Base-by-base conservation (phyloP, 2,113 vertebrate genomes). In the Bungarus multicinctus region DNA sequence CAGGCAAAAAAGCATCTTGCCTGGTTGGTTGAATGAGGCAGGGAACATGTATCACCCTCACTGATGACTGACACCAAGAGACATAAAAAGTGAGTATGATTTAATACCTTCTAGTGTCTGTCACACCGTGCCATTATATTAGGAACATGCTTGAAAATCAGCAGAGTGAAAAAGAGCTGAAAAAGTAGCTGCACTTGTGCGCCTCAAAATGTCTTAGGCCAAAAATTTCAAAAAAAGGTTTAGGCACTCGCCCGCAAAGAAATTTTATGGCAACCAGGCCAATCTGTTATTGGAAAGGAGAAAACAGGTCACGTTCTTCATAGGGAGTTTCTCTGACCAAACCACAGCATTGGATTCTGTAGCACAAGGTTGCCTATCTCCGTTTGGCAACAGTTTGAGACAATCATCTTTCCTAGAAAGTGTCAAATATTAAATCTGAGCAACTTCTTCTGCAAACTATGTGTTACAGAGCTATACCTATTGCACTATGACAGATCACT, bases 1-100 rank as follows among this genome's bases (percentile, higher is more conserved):
- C 57, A 93, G n/a, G 87, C 0, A 94, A 91, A 88, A 95, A 94
- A 89, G 20, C 87, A 94, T 2, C 22, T 92, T 27, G 58, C 92
- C 89, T 52, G 89, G 47, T 90, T 50, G 90, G 1, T 25, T 94
- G 90, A 45, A 4, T 2, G 8, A 6, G 0, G 0, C 2, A 92
- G 55, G 18, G 6, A 92, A 52, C 54, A 87, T 47, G 0, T 58
- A 3, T 52, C 93, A 86, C 4, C 55, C 74, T 92, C 5, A 2
- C 30, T 85, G 86, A 23, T 81, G 87, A 69, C 5, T 81, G 74
- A 94, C 54, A 25, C 87, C 94, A 96, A 92, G 14, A 92, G 2
- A 4, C 50, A 91, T 47, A 30, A 57, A 92, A n/a, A 60, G 45
- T 2, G 57, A 92, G 12, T 88, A 85, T 74, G 64, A 90, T 92